Evolutionary conservation across 2,797 vertebrate species (phyloP), one percentile per base, ranked within the genome.

Genomic region (Alcedo quadribrachys): DNA sequence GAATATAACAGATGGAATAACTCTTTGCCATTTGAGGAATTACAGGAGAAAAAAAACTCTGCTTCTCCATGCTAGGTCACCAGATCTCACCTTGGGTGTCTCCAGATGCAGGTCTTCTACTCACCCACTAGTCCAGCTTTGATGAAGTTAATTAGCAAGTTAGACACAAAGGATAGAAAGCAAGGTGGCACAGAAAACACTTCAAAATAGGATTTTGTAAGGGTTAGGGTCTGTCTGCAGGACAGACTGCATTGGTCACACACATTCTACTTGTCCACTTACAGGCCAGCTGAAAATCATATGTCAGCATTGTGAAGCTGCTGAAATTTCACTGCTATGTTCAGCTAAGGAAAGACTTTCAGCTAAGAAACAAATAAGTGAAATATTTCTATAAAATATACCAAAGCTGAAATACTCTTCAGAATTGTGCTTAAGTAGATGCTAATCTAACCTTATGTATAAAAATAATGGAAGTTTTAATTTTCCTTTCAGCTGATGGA

Each of bases 401-500:
- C 21, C 67, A 0, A 48, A 61, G 8, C 11, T 77, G 30, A 91
- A 87, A 80, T 53, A 21, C 24, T 66, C 28, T 74, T 74, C 53
- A 15, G 12, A 82, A 89, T 14, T 77, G 13, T 51, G 7, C 5
- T 2, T 45, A 30, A 83, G 16, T 18, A 67, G 14, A 77, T 2
- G 11, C 4, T 77, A 48, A 43, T 5, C 8, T 48, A 79, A 33
- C 2, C 7, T n/a, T 33, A 12, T 10, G 7, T n/a, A 28, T 50
- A 85, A 80, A 84, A 87, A 25, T 95, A 67, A 96, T 18, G 3
- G 8, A 82, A 46, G 24, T 15, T 80, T 79, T 61, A 46, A 5
- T 93, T 94, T 89, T 79, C 17, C 19, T 93, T 94, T 89, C 65
- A 95, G 94, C 10, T 82, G 54, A 74, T 32, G 50, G 88, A 86